Evolutionary conservation across 1,140 invertebrate genomes (phyloP).

Genomic region (Lepidostoma basale): DNA sequence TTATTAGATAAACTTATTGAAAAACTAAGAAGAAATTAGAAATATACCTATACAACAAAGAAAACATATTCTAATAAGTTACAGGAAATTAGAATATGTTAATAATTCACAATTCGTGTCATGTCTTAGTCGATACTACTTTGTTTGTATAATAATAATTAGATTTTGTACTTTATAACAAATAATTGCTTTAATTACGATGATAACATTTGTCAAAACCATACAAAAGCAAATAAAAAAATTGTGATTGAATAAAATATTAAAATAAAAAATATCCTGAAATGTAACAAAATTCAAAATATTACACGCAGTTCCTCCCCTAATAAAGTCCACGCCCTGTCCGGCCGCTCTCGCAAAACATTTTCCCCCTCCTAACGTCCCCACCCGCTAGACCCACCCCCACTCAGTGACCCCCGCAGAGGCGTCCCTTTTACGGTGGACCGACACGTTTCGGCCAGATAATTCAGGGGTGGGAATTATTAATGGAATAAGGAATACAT

Average conservation of each 20-base stretch:
- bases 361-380: background rate
- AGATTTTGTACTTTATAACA: too few relatives aligned
- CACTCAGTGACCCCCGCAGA: slow-evolving; percentile 16
- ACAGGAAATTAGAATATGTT: background rate
- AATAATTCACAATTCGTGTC: too few relatives aligned
- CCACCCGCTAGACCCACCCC: slow-evolving; percentile 4
- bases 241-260: too few relatives aligned
- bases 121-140: too few relatives aligned
- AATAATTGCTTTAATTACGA: too few relatives aligned
- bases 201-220: too few relatives aligned
- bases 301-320: background rate
- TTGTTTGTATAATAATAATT: too few relatives aligned
- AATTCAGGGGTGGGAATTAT: background rate
- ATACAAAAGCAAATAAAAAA: too few relatives aligned
- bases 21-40: too few relatives aligned
- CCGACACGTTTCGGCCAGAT: slow-evolving; percentile 26
- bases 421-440: slow-evolving; percentile 33
- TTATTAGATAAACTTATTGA: too few relatives aligned
- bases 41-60: background rate
- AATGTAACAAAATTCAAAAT: background rate
- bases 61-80: background rate
- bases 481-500: background rate
- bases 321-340: slow-evolving; percentile 22
- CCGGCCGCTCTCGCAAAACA: slow-evolving; percentile 27
- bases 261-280: too few relatives aligned